phyloP scores from a whole-genome alignment of 2,797 vertebrate genomes.

The Falco rusticolus region DNA sequence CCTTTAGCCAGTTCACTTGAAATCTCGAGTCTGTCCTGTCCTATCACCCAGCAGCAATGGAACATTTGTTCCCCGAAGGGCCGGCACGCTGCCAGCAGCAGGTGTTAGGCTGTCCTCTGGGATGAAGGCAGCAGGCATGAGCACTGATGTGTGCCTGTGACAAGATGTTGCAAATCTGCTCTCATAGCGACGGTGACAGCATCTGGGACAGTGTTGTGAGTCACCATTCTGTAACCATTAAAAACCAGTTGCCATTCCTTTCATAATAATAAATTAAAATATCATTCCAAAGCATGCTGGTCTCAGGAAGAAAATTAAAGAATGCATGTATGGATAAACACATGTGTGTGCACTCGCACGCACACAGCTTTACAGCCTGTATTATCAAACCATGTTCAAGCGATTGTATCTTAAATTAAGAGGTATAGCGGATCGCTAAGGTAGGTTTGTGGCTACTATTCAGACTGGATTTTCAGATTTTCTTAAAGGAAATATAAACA shows the following conservation, averaged over 20 bases:
- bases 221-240: conserved; percentile 81
- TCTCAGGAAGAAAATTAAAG: conserved; percentile 39
- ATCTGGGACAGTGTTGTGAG: conserved; percentile 81
- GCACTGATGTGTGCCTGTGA: conserved; percentile 87
- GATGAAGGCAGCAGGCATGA: conserved; percentile 85
- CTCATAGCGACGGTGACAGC: conserved; percentile 74
- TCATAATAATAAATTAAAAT: conserved; percentile 77
- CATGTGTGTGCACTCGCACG: background rate
- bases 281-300: conserved; percentile 55
- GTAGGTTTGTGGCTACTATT: background rate
- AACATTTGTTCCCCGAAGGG: conserved; percentile 84
- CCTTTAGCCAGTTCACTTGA: conserved; percentile 84
- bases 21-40: conserved; percentile 79
- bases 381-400: background rate
- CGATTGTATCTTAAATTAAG: conserved; percentile 22
- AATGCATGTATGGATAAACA: background rate
- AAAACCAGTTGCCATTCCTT: conserved; percentile 77
- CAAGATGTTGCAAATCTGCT: conserved; percentile 88
- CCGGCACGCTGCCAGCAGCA: conserved; percentile 86
- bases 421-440: background rate
- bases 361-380: background rate
- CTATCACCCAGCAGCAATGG: conserved; percentile 81
- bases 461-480: conserved; percentile 8
- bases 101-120: conserved; percentile 89
- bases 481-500: background rate